Evolutionary conservation across 2,888 invertebrate genomes (phyloP).

Genomic region (Luffia ferchaultella): DNA sequence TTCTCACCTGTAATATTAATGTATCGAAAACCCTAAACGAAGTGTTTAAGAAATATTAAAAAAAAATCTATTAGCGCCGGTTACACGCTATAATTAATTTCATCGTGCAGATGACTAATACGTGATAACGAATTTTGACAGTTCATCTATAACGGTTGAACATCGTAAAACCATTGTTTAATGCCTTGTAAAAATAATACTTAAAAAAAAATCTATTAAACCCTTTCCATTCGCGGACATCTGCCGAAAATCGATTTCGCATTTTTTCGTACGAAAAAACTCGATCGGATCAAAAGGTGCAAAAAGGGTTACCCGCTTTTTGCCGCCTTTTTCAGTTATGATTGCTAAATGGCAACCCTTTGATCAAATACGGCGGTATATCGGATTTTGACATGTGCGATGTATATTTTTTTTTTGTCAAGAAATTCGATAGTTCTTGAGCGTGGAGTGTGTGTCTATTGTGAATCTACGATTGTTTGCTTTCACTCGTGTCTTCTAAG

Average conservation of each 20-base stretch:
- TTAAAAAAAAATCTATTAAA: conserved; percentile 38
- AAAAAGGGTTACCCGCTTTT: conserved; percentile 48
- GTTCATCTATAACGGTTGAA: conserved; percentile 16
- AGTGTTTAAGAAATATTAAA: too few species aligned
- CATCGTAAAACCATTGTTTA: not conserved
- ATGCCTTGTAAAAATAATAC: conserved; percentile 22
- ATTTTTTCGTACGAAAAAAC: conserved; percentile 51
- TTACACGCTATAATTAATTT: too few species aligned
- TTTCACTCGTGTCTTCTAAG: conserved; percentile 48
- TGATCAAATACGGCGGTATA: conserved; percentile 52
- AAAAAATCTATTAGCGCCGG: too few species aligned
- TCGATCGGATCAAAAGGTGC: conserved; percentile 30
- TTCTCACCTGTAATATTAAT: too few species aligned
- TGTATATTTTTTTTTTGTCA: conserved; percentile 46
- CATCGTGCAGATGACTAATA: not conserved
- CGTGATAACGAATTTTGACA: conserved; percentile 49
- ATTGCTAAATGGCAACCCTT: conserved; percentile 58
- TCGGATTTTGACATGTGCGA: conserved; percentile 65
- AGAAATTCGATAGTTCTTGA: conserved; percentile 59
- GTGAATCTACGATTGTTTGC: conserved; percentile 40
- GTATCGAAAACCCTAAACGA: too few species aligned
- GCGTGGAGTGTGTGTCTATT: conserved; percentile 51
- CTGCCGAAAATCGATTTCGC: conserved; percentile 62
- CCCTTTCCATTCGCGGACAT: conserved; percentile 61
- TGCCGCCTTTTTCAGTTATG: conserved; percentile 31